Evolutionary conservation across 1,140 invertebrate species (phyloP).

Genomic region (Coptotermes formosanus): DNA sequence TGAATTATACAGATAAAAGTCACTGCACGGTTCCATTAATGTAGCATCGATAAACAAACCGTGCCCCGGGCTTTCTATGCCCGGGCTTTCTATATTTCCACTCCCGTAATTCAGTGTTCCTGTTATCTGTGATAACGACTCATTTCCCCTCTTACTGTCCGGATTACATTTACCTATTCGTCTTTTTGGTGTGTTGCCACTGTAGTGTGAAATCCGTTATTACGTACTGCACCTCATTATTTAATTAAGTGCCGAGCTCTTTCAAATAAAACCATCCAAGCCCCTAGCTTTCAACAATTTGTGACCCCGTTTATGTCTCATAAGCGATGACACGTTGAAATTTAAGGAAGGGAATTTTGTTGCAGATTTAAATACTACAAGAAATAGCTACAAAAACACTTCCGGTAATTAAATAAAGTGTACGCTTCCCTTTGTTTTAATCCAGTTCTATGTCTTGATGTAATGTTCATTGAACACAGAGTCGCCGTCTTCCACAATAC

Average conservation of each 20-base stretch:
- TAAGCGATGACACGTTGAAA: too few species aligned
- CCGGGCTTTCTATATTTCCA: background rate
- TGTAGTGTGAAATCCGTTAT: constrained; percentile 3
- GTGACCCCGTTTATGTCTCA: too few species aligned
- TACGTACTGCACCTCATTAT: background rate
- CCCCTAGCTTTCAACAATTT: background rate
- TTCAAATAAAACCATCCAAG: background rate
- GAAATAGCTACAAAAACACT: too few species aligned
- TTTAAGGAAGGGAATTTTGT: too few species aligned
- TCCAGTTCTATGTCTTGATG: too few species aligned
- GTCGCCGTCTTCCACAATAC: too few species aligned
- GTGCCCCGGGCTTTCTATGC: background rate
- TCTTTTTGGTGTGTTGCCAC: background rate
- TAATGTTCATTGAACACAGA: too few species aligned
- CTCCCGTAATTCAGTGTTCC: background rate
- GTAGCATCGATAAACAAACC: background rate
- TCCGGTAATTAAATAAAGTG: too few species aligned
- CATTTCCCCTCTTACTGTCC: background rate
- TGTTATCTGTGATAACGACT: constrained; percentile 6
- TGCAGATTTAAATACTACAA: too few species aligned
- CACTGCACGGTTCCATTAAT: background rate
- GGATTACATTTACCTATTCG: background rate
- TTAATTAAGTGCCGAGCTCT: background rate
- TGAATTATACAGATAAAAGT: background rate
- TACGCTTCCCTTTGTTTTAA: too few species aligned